Evolutionary conservation across 2,797 vertebrate species (phyloP), one percentile per base, ranked within the genome.

Genomic region (Artibeus lituratus): DNA sequence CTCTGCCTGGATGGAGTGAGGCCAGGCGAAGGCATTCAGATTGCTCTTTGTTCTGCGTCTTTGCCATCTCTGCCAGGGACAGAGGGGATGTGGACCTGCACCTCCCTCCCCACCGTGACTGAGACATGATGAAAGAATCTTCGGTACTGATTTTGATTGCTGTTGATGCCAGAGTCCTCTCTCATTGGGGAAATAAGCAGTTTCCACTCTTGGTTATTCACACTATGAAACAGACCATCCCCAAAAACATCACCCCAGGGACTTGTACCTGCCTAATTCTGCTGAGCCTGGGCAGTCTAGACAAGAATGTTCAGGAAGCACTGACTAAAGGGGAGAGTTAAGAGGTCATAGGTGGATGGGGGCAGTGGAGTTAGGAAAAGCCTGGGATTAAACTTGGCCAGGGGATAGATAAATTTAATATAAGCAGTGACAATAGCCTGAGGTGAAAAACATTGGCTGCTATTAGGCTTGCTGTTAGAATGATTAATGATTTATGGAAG

Each of bases 1-100:
- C 96, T 97, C 90, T 97, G 96, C 95, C 86, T 96, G 94, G 35
- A 18, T 97, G 93, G 96, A 97, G 96, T 72, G 96, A 97, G 96
- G 91, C 96, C 95, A 92, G 92, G 91, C 67, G 0, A 93, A 92
- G 95, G 57, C 92, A 26, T 95, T 95, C 95, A 95, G 74, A 93
- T 87, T 89, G 83, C 88, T 94, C 96, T 97, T 98, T 98, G 97
- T 97, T 97, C 94, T 96, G 78, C 62, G 78, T 49, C 53, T 96
- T 93, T 65, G 74, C 94, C 37, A 59, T 91, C 86, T 59, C 37
- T 92, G 78, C 90, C 80, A 87, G 97, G 78, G 80, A 82, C 77
- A n/a, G 82, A 94, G 92, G 88, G 51, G 76, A 78, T 89, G 42
- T 73, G 82, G 72, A 59, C 72, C 49, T 19, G 35, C 29, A 32